Conservation (phyloP, 2,113 vertebrate species). For the Mellivora capensis region DNA sequence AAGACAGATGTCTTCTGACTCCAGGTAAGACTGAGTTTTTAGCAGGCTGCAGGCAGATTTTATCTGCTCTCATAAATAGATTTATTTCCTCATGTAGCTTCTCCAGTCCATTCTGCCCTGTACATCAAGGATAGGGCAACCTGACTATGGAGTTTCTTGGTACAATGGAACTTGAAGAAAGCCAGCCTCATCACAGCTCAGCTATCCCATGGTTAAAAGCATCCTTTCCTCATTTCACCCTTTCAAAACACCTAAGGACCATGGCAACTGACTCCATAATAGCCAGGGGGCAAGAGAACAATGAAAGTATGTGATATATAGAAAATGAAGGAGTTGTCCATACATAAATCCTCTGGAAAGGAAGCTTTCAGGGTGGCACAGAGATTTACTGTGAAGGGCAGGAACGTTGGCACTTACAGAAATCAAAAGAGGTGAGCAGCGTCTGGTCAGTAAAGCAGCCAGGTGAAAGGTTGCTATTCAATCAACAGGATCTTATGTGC, state of each 20-base stretch:
- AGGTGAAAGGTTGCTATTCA: background rate
- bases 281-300: background rate
- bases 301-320: background rate
- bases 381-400: background rate
- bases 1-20: background rate
- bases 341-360: background rate
- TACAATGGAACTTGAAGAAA: slow-evolving; percentile 6
- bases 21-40: background rate
- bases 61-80: background rate
- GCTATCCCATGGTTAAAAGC: background rate
- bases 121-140: background rate
- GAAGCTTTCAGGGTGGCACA: background rate
- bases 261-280: background rate
- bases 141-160: background rate
- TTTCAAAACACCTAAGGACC: background rate
- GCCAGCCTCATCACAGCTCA: background rate
- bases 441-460: background rate
- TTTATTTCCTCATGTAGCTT: background rate
- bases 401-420: background rate
- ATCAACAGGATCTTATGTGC: background rate
- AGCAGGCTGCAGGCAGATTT: background rate
- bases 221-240: background rate
- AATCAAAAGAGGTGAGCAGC: background rate
- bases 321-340: background rate
- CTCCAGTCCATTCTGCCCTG: background rate